phyloP scores from a whole-genome alignment of 2,113 vertebrate species.

The Ceuthmochares aereus region DNA sequence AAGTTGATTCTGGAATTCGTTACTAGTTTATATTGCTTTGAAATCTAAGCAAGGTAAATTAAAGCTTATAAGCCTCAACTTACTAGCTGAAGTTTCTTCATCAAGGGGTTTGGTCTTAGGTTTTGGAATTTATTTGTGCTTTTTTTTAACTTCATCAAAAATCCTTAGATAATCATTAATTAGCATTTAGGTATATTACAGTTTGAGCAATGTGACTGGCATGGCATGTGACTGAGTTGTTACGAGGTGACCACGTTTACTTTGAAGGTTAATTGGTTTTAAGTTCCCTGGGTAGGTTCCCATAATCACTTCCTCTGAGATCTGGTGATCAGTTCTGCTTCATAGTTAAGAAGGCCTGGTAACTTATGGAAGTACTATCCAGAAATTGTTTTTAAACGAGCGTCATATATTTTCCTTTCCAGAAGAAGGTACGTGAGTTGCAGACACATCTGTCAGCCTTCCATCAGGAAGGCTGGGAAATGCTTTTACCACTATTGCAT shows the following conservation, averaged over 20 bases:
- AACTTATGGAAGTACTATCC: neutral
- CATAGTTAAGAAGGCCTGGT: neutral
- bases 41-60: neutral
- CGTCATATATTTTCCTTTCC: neutral
- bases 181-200: neutral
- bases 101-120: neutral
- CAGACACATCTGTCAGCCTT: neutral
- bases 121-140: neutral
- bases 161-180: constrained; percentile 33
- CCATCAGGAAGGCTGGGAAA: neutral
- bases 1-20: neutral
- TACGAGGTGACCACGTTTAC: neutral
- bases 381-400: neutral
- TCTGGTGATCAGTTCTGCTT: neutral
- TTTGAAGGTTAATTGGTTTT: constrained; percentile 49
- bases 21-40: neutral
- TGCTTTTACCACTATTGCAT: neutral
- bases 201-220: neutral
- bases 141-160: neutral
- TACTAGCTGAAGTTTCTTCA: neutral
- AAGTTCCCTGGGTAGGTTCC: neutral
- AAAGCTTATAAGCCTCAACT: neutral
- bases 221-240: neutral
- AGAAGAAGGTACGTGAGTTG: neutral
- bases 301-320: constrained; percentile 31